Conservation (phyloP, 2,113 vertebrate species). For the Cyprinus carpio region DNA sequence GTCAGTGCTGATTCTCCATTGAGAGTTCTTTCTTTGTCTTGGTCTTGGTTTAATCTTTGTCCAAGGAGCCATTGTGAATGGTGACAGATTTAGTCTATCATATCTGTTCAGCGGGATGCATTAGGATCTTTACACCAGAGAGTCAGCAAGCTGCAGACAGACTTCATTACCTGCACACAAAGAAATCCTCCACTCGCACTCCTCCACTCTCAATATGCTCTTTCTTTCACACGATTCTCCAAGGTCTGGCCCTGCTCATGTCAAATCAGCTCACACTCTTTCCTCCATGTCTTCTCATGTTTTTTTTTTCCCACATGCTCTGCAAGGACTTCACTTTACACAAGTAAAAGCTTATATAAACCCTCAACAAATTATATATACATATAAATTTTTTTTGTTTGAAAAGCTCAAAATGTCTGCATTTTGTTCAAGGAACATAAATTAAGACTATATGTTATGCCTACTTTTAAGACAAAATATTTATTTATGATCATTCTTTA, state of each 20-base stretch:
- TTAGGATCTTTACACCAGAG: slow-evolving; percentile 21
- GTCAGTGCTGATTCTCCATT: neutral
- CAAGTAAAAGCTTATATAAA: slow-evolving; percentile 21
- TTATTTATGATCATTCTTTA: too few species aligned
- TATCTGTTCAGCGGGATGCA: neutral
- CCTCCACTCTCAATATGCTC: slow-evolving; percentile 15
- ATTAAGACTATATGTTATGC: neutral
- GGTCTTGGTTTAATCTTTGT: slow-evolving; percentile 15
- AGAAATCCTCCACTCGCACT: slow-evolving; percentile 24
- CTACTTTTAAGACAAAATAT: too few species aligned
- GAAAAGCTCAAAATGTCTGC: neutral
- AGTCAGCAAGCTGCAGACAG: slow-evolving; percentile 7
- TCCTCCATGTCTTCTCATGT: neutral
- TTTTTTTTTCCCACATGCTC: neutral
- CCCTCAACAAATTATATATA: neutral
- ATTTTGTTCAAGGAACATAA: neutral
- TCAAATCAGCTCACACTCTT: slow-evolving; percentile 32
- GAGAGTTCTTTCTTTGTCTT: slow-evolving; percentile 5
- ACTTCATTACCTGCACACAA: slow-evolving; percentile 40
- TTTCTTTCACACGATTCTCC: slow-evolving; percentile 30
- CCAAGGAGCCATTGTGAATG: neutral
- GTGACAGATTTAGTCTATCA: slow-evolving; percentile 25
- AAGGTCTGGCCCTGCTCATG: slow-evolving; percentile 6
- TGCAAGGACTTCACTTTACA: slow-evolving; percentile 10
- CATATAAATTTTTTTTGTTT: neutral